Conservation (phyloP, 2,888 invertebrate species). For the Cerceris ruficornis region DNA sequence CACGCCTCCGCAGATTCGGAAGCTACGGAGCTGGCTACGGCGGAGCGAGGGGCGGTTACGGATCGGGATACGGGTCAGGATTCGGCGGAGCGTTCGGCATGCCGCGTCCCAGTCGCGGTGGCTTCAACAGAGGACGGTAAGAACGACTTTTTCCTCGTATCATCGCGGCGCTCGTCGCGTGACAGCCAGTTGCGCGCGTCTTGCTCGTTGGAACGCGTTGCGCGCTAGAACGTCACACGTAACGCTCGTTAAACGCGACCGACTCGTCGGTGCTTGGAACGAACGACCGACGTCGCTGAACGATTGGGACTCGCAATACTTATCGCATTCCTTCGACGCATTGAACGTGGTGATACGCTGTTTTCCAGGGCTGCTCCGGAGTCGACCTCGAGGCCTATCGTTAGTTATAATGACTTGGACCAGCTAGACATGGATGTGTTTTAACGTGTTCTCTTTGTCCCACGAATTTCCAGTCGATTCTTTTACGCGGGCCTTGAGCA, state of each 20-base stretch:
- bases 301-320: not conserved
- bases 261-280: not conserved
- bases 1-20: constrained; percentile 68
- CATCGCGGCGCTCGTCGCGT: not conserved
- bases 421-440: constrained; percentile 92
- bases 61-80: constrained; percentile 71
- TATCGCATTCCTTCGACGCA: constrained; percentile 7
- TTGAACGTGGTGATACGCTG: constrained; percentile 60
- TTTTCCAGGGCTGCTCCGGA: constrained; percentile 79
- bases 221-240: no score
- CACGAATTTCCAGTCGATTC: constrained; percentile 29
- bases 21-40: constrained; percentile 76
- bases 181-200: no score
- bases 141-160: constrained; percentile 29
- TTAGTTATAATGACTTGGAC: constrained; percentile 96
- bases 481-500: constrained; percentile 39
- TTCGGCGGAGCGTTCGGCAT: constrained; percentile 77
- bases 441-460: constrained; percentile 80
- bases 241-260: not conserved
- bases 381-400: constrained; percentile 86
- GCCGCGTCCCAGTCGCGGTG: constrained; percentile 82
- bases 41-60: constrained; percentile 72
- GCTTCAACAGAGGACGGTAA: constrained; percentile 82
- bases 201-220: no score
- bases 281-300: not conserved